Percentiles rank a stretch among this genome's conserved stretches.
phyloP scores from a whole-genome alignment of 2,113 vertebrate species.

The Sceloporus tristichus region DNA sequence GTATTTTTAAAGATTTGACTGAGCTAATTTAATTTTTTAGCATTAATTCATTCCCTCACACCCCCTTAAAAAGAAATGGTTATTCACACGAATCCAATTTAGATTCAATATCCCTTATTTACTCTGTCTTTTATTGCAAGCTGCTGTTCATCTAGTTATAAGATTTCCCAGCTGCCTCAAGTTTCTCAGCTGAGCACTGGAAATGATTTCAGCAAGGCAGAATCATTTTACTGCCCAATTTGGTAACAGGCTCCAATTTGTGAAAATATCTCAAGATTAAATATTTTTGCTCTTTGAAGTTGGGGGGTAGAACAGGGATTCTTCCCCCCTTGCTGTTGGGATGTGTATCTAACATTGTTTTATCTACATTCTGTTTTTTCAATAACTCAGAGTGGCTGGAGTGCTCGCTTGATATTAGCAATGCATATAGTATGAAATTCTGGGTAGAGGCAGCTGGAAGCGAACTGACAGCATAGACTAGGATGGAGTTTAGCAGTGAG shows the following conservation, averaged over 20 bases:
- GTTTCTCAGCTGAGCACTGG: conserved; percentile 83
- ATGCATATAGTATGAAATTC: conserved; percentile 91
- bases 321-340: not conserved
- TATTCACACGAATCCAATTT: conserved; percentile 84
- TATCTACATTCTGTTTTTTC: not conserved
- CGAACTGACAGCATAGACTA: conserved; percentile 82
- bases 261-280: conserved; percentile 71
- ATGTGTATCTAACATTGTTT: not conserved
- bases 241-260: conserved; percentile 76
- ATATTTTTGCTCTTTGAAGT: conserved; percentile 18
- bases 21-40: conserved; percentile 83
- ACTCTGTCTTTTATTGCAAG: conserved; percentile 82
- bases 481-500: conserved; percentile 83
- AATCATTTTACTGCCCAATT: conserved; percentile 77
- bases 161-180: conserved; percentile 79
- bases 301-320: not conserved
- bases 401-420: conserved; percentile 84
- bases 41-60: conserved; percentile 75
- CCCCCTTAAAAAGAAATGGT: conserved; percentile 76
- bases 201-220: conserved; percentile 85
- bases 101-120: conserved; percentile 87
- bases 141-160: conserved; percentile 81
- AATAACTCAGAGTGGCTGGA: conserved; percentile 3
- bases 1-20: conserved; percentile 76
- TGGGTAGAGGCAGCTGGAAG: conserved; percentile 86